Percentiles rank a stretch among this genome's conserved stretches.
phyloP scores from a whole-genome alignment of 2,113 vertebrate species.

The Chaenocephalus aceratus region DNA sequence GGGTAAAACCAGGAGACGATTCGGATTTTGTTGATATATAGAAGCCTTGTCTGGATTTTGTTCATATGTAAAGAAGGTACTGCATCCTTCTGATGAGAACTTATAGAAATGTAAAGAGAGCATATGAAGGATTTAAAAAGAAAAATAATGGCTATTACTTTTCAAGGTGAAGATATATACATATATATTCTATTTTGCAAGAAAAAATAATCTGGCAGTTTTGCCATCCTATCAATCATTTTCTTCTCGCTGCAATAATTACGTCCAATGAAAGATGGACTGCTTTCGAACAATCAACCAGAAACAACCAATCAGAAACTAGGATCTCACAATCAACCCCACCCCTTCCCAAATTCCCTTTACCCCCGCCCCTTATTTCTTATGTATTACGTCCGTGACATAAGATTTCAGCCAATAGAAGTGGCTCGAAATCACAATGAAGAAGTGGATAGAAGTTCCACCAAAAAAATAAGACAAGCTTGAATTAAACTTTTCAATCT shows the following conservation, averaged over 20 bases:
- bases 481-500: constrained; percentile 34
- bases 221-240: constrained; percentile 75
- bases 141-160: constrained; percentile 78
- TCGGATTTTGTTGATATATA: constrained; percentile 79
- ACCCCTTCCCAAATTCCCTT: constrained; percentile 23
- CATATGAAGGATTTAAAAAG: constrained; percentile 82
- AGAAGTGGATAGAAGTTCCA: constrained; percentile 15
- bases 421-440: constrained; percentile 24
- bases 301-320: constrained; percentile 62
- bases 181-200: constrained; percentile 84
- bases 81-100: constrained; percentile 75
- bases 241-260: constrained; percentile 82
- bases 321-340: constrained; percentile 63
- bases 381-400: constrained; percentile 30
- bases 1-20: constrained; percentile 71
- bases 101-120: constrained; percentile 82
- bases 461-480: constrained; percentile 5
- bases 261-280: constrained; percentile 71
- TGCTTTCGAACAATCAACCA: constrained; percentile 83
- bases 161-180: constrained; percentile 85
- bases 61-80: constrained; percentile 81
- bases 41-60: constrained; percentile 95
- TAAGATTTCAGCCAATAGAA: constrained; percentile 25
- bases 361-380: constrained; percentile 25
- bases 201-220: constrained; percentile 75